Base-by-base conservation (phyloP, 1,140 invertebrate species). In the Periplaneta americana region DNA sequence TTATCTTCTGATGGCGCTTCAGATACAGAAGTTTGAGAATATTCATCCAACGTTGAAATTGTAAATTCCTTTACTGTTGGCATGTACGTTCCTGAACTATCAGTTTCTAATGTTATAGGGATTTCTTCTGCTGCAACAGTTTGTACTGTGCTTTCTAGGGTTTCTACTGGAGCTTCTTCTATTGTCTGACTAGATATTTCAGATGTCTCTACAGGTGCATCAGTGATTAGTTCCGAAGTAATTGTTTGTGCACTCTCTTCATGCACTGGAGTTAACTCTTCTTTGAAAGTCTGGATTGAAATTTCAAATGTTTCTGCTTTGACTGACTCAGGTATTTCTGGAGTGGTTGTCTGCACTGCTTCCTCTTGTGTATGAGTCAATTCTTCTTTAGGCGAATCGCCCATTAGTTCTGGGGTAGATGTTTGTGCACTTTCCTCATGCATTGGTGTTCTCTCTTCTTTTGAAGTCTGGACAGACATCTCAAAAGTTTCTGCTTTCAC, bases 11-110 rank as follows among this genome's bases (percentile, higher is more conserved):
- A n/a, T 31, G 77, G 77, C 35, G 34, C 34, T 78, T 37, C 77
- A 31, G 77, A 15, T 34, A 22, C 31, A 15, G 36, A 28, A 6
- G 66, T 75, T 22, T 80, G 80, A 33, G 18, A 34, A 74, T 34
- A 80, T 57, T 80, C 66, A 18, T 75, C 33, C 22, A 13, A 10
- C 18, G 17, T 6, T 4, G 57, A 8, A 11, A 32, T 17, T 4
- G 48, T 66, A 13, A 18, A 6, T 35, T 28, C 48, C 22, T 28
- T 66, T 9, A 28, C 13, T n/a, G 36, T 15, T 34, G 34, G 77
- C 2, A 78, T 87, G 17, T 87, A 82, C 5, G 85, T 86, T 85
- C 90, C 89, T 35, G 66, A 83, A 0, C 87, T 86, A 83, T 87
- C 84, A 9, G 86, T 78, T 0, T 85, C 74, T n/a, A n/a, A n/a